Conservation (phyloP, 2,113 vertebrate genomes). For the Dromas ardeola region DNA sequence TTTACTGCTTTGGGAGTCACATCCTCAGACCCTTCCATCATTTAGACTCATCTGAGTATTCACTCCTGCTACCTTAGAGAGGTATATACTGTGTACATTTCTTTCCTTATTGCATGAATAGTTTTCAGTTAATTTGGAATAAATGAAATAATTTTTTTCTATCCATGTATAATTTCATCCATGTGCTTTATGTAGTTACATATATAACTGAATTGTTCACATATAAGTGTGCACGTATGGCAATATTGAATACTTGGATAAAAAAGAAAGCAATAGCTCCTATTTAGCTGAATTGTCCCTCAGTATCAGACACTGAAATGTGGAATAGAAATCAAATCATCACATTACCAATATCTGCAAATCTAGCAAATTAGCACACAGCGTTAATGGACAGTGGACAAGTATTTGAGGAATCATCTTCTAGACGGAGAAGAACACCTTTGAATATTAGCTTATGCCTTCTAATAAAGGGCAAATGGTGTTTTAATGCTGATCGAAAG, state of each 20-base stretch:
- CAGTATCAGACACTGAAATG: not conserved
- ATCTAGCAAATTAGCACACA: not conserved
- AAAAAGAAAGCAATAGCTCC: not conserved
- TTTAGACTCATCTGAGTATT: not conserved
- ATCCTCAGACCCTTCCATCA: not conserved
- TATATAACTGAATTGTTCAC: not conserved
- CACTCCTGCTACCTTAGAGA: not conserved
- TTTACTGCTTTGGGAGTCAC: not conserved
- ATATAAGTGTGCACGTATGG: not conserved
- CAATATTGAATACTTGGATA: not conserved
- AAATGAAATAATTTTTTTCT: not conserved
- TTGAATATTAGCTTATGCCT: not conserved
- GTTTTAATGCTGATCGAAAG: constrained; percentile 30
- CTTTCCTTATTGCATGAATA: not conserved
- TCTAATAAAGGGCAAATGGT: constrained; percentile 31
- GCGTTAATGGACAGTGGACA: not conserved
- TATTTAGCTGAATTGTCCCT: not conserved
- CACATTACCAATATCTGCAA: not conserved
- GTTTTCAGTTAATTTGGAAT: not conserved
- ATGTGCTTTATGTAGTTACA: not conserved
- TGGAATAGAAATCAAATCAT: not conserved
- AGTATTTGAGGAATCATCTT: not conserved
- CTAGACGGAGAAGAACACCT: not conserved
- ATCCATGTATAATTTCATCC: not conserved
- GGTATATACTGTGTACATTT: not conserved